phyloP scores from a whole-genome alignment of 2,113 vertebrate species.

The Rynchops niger region DNA sequence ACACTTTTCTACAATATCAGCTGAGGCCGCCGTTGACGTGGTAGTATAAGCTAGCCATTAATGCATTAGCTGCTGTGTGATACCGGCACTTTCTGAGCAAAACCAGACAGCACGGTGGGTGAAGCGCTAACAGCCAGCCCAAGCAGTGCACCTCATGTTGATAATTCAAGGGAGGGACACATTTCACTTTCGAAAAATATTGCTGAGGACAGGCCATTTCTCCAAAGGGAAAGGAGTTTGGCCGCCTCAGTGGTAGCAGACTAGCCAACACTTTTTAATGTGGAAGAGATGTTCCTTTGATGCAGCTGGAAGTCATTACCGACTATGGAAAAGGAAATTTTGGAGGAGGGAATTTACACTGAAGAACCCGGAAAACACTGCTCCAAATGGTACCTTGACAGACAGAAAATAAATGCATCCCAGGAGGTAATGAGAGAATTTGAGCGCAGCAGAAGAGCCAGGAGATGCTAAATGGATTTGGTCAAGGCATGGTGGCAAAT shows the following conservation, averaged over 20 bases:
- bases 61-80: not conserved
- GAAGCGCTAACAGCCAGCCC: not conserved
- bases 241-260: accelerated
- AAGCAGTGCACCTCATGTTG: not conserved
- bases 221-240: not conserved
- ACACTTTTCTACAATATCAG: not conserved
- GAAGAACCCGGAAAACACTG: not conserved
- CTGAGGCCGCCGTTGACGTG: accelerated
- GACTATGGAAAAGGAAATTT: not conserved
- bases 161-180: not conserved
- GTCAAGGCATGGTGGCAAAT: not conserved
- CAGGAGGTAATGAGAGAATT: not conserved
- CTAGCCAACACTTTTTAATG: not conserved
- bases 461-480: not conserved
- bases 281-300: not conserved
- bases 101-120: accelerated
- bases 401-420: not conserved
- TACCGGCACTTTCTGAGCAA: not conserved
- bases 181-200: not conserved
- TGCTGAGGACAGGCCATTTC: not conserved
- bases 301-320: not conserved
- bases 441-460: not conserved
- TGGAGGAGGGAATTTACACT: not conserved
- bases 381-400: not conserved
- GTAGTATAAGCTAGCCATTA: not conserved